Evolutionary conservation across 2,113 vertebrate genomes (phyloP).

Genomic region (Hypomesus transpacificus): DNA sequence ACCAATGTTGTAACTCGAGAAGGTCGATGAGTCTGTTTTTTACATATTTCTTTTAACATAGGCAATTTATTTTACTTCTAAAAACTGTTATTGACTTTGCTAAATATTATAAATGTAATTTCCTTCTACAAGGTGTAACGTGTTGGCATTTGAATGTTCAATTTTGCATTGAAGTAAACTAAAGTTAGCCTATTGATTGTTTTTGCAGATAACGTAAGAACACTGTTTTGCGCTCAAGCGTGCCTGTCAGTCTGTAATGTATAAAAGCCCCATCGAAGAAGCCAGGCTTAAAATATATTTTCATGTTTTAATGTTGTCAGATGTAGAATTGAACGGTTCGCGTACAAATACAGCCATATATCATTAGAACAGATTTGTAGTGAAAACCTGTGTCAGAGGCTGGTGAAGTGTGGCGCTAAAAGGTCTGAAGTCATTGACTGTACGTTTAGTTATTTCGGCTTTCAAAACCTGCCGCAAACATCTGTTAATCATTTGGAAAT

Average conservation of each 20-base stretch:
- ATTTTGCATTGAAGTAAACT: no score
- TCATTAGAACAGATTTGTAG: constrained; percentile 1
- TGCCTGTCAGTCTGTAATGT: no score
- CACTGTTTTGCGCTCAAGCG: no score
- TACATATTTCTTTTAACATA: background rate
- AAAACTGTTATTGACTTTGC: no score
- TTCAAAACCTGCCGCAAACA: constrained; percentile 59
- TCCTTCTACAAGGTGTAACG: no score
- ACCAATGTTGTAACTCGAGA: constrained; percentile 47
- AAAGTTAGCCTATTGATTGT: no score
- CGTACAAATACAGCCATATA: background rate
- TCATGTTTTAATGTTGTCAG: no score
- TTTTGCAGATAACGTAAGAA: no score
- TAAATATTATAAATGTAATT: no score
- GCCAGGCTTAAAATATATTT: no score
- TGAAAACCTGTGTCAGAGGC: background rate
- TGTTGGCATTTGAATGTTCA: no score
- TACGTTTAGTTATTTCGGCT: constrained; percentile 38
- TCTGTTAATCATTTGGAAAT: constrained; percentile 71
- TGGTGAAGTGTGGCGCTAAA: constrained; percentile 29
- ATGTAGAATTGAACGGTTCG: background rate
- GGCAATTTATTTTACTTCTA: background rate
- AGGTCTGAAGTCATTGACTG: constrained; percentile 36
- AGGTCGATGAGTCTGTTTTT: constrained; percentile 12
- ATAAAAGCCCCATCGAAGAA: no score